Conservation (phyloP, 2,113 vertebrate genomes). For the Corydoras maculifer region DNA sequence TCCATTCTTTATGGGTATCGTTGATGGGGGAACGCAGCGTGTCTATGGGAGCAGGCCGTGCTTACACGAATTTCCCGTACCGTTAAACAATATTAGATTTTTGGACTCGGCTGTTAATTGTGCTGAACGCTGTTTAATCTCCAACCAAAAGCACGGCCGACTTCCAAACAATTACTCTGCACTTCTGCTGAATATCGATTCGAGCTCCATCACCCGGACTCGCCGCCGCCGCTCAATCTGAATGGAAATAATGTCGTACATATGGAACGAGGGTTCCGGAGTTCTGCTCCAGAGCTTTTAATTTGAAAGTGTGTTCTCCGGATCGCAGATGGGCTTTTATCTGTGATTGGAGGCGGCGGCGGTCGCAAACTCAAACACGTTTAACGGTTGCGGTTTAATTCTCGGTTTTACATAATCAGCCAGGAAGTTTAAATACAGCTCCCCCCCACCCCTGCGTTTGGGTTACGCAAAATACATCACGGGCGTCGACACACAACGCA, state of each 20-base stretch:
- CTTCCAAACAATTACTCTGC: constrained; percentile 9
- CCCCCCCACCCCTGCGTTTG: too few relatives aligned
- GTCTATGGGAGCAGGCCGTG: too few relatives aligned
- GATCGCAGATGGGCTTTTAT: constrained; percentile 64
- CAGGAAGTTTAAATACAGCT: too few relatives aligned
- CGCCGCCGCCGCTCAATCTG: constrained; percentile 60
- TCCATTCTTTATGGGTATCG: too few relatives aligned
- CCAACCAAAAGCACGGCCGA: background rate
- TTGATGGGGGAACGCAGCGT: too few relatives aligned
- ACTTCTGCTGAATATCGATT: constrained; percentile 53
- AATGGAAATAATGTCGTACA: constrained; percentile 62
- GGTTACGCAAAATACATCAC: too few relatives aligned
- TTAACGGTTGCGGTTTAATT: constrained; percentile 58
- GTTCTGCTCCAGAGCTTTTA: constrained; percentile 61
- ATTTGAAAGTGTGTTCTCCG: constrained; percentile 58
- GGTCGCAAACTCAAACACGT: constrained; percentile 56
- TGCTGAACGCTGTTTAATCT: constrained; percentile 15
- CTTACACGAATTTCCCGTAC: too few relatives aligned
- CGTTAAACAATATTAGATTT: constrained; percentile 30
- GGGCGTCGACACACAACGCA: too few relatives aligned
- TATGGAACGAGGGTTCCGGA: constrained; percentile 54
- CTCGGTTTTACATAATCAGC: constrained; percentile 41
- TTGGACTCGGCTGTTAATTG: constrained; percentile 21
- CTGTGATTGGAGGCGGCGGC: constrained; percentile 60
- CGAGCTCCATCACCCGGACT: constrained; percentile 59